Conservation (phyloP, 1,140 invertebrate genomes). For the Drosophila nigrodunni region DNA sequence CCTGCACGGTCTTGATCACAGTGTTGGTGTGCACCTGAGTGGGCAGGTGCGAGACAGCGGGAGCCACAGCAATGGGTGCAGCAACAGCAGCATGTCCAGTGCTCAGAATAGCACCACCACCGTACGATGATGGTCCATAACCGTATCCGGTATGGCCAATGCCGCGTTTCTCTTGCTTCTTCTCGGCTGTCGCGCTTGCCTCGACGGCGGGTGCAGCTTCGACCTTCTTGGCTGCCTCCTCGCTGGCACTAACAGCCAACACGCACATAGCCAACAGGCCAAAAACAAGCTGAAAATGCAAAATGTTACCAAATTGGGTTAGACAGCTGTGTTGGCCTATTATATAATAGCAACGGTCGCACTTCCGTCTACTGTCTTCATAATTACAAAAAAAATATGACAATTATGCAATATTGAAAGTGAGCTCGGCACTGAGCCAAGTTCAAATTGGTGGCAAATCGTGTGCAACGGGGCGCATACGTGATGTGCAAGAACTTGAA, state of each 20-base stretch:
- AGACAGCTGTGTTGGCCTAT: conserved; percentile 27
- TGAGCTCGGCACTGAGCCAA: conserved; percentile 60
- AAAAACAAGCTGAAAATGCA: conserved; percentile 80
- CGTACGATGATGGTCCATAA: conserved; percentile 76
- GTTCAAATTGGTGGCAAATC: conserved; percentile 48
- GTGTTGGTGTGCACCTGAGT: conserved; percentile 84
- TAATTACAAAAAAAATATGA: conserved; percentile 71
- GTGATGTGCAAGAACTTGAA: conserved; percentile 50
- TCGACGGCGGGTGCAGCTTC: conserved; percentile 74
- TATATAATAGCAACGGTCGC: conserved; percentile 47
- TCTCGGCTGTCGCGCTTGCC: conserved; percentile 84
- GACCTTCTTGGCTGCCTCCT: conserved; percentile 83
- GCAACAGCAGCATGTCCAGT: conserved; percentile 33
- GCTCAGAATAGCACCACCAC: conserved; percentile 63
- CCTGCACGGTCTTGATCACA: conserved; percentile 85
- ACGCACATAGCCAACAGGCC: conserved; percentile 86
- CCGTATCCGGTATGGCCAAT: conserved; percentile 87
- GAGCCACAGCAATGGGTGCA: conserved; percentile 21
- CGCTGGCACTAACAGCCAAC: conserved; percentile 84
- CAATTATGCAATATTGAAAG: conserved; percentile 72
- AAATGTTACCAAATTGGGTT: conserved; percentile 51
- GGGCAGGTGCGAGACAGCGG: conserved; percentile 59
- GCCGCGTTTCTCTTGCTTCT: conserved; percentile 91
- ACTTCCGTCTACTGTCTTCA: conserved; percentile 60
- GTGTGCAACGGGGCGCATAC: conserved; percentile 59